A percentile compares a stretch with the other conserved stretches of the same genome.
These are phyloP conservation scores for Nomada flava DNA, from an alignment of 2,888 invertebrate species.

Conservation along the genomic window DNA sequence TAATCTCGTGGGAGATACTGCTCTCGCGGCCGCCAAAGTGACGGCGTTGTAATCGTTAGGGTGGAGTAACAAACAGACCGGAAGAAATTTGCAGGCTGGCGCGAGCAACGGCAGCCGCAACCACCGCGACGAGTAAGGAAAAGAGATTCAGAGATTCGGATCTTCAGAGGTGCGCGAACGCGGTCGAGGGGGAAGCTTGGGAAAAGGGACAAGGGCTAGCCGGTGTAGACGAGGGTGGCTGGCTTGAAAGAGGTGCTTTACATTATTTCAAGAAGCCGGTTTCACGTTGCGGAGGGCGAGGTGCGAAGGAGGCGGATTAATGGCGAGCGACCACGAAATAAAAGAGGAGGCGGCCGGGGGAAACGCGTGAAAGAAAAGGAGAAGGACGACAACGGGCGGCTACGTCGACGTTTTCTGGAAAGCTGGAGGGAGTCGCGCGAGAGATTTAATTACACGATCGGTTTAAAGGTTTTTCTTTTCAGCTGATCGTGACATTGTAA, in stretches of 20 bases:
- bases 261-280: conserved; percentile 73
- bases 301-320: conserved; percentile 57
- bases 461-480: conserved; percentile 62
- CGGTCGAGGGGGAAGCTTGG: conserved; percentile 27
- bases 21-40: conserved; percentile 40
- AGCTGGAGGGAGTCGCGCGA: conserved; percentile 36
- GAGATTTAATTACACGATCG: conserved; percentile 71
- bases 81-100: conserved; percentile 50
- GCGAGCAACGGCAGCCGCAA: conserved; percentile 38
- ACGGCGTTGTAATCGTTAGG: conserved; percentile 61
- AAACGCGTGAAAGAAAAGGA: conserved; percentile 39
- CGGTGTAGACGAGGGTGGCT: conserved; percentile 60
- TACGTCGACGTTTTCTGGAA: conserved; percentile 20
- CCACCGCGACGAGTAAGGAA: conserved; percentile 31
- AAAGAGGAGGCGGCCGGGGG: conserved; percentile 27
- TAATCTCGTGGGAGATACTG: conserved; percentile 62
- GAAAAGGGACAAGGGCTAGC: conserved; percentile 50
- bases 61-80: conserved; percentile 61
- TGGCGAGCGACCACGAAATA: conserved; percentile 47
- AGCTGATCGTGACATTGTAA: conserved; percentile 46
- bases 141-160: conserved; percentile 61
- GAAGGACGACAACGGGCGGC: neutral
- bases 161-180: conserved; percentile 53
- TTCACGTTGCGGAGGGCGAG: conserved; percentile 45
- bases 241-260: conserved; percentile 72